These are phyloP conservation scores for Lordiphosa stackelbergi DNA, from an alignment of 1,140 invertebrate species.

Conservation along the genomic window DNA sequence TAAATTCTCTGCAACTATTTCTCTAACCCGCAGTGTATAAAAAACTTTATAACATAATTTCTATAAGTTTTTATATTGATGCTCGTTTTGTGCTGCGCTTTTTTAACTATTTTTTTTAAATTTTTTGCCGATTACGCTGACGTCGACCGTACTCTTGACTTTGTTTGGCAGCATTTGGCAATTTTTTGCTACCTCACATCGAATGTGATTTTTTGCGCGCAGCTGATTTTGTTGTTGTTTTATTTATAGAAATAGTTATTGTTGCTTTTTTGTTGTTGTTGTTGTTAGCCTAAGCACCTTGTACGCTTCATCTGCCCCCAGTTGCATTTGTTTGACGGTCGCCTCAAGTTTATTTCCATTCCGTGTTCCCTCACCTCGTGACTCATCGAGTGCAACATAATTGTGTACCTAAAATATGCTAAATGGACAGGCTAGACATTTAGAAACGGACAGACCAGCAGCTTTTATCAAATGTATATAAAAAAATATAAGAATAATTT, in stretches of 20 bases:
- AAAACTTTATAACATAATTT: conserved; percentile 66
- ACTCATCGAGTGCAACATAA: conserved; percentile 32
- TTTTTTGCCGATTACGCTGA: conserved; percentile 31
- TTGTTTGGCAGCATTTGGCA: conserved; percentile 50
- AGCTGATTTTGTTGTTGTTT: conserved; percentile 72
- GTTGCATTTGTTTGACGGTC: conserved; percentile 24
- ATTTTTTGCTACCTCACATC: conserved; percentile 12
- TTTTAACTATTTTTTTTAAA: conserved; percentile 22
- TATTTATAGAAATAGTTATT: conserved; percentile 48
- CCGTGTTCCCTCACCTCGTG: conserved; percentile 22
- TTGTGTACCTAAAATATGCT: conserved; percentile 11
- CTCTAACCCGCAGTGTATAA: conserved; percentile 9
- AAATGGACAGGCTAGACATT: conserved; percentile 7
- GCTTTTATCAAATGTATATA: conserved; percentile 37
- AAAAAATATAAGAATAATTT: too few relatives aligned
- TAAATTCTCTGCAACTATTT: conserved; percentile 7
- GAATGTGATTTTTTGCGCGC: conserved; percentile 58
- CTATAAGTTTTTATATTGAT: conserved; percentile 60
- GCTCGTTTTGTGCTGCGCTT: conserved; percentile 35
- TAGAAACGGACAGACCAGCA: conserved; percentile 7
- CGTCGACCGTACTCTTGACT: conserved; percentile 56
- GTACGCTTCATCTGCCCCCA: conserved; percentile 49
- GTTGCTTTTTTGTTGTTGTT: conserved; percentile 18
- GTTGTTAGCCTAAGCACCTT: conserved; percentile 26
- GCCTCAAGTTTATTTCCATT: conserved; percentile 28